phyloP scores from a whole-genome alignment of 2,797 vertebrate species.

The Tachyglossus aculeatus region DNA sequence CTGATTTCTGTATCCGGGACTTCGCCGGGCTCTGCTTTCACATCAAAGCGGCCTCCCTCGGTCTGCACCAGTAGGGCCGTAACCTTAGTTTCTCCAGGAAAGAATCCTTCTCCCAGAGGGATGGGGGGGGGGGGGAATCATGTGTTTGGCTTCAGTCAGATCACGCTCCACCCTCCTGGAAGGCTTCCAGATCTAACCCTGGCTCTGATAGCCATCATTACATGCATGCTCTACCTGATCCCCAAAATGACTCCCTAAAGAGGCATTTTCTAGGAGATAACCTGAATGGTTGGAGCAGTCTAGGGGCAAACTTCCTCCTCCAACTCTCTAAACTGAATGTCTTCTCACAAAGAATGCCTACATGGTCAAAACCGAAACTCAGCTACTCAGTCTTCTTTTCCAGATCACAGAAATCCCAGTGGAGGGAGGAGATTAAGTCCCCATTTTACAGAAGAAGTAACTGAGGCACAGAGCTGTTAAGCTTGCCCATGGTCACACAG shows the following conservation, averaged over 20 bases:
- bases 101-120: slow-evolving; percentile 71
- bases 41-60: slow-evolving; percentile 73
- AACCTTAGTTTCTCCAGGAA: slow-evolving; percentile 75
- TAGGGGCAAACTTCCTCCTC: neutral
- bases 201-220: slow-evolving; percentile 48
- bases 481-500: too few relatives aligned
- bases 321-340: neutral
- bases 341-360: neutral
- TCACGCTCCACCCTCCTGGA: slow-evolving; percentile 56
- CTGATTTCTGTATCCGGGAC: slow-evolving; percentile 71
- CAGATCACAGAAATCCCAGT: too few relatives aligned
- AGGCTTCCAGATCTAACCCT: slow-evolving; percentile 43
- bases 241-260: too few relatives aligned
- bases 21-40: slow-evolving; percentile 70
- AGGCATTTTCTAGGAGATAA: too few relatives aligned
- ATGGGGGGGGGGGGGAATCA: slow-evolving; percentile 36
- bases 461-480: too few relatives aligned
- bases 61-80: slow-evolving; percentile 70
- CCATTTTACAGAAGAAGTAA: too few relatives aligned
- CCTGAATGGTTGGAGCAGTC: neutral
- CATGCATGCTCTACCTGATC: too few relatives aligned
- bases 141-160: slow-evolving; percentile 66
- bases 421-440: too few relatives aligned
- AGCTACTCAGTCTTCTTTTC: neutral
- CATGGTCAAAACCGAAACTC: neutral